phyloP scores from a whole-genome alignment of 1,140 invertebrate genomes.

The Zaprionus taronus region DNA sequence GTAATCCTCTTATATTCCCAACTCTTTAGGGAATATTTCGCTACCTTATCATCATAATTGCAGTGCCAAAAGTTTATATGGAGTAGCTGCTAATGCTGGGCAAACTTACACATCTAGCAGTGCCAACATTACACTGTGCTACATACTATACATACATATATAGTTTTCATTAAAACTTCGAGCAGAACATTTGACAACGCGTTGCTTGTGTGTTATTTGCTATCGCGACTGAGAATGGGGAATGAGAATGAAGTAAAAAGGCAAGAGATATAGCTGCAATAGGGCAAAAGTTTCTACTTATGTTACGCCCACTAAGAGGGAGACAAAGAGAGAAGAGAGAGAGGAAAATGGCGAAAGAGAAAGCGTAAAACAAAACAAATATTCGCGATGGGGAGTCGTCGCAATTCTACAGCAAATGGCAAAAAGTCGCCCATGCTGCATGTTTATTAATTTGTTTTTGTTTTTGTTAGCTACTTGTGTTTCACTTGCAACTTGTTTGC shows the following conservation, averaged over 20 bases:
- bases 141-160: slow-evolving; percentile 22
- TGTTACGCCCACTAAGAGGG: slow-evolving; percentile 35
- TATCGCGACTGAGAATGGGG: background rate
- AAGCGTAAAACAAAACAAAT: slow-evolving; percentile 26
- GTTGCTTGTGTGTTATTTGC: slow-evolving; percentile 10
- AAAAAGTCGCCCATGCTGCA: slow-evolving; percentile 60
- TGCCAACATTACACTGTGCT: slow-evolving; percentile 19
- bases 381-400: slow-evolving; percentile 27
- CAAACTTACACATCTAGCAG: slow-evolving; percentile 24
- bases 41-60: slow-evolving; percentile 73
- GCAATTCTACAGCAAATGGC: slow-evolving; percentile 46
- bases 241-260: background rate
- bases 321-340: background rate
- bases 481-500: slow-evolving; percentile 65
- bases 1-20: background rate
- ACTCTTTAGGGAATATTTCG: background rate
- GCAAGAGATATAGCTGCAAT: slow-evolving; percentile 5
- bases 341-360: slow-evolving; percentile 20
- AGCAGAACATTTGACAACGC: slow-evolving; percentile 49
- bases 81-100: background rate
- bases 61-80: slow-evolving; percentile 53
- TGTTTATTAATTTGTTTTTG: slow-evolving; percentile 70
- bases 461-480: slow-evolving; percentile 33
- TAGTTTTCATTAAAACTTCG: slow-evolving; percentile 69
- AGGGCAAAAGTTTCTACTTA: slow-evolving; percentile 11